Percentiles rank a stretch among this genome's conserved stretches.
Conservation (phyloP, 2,888 invertebrate genomes). For the Actias luna region DNA sequence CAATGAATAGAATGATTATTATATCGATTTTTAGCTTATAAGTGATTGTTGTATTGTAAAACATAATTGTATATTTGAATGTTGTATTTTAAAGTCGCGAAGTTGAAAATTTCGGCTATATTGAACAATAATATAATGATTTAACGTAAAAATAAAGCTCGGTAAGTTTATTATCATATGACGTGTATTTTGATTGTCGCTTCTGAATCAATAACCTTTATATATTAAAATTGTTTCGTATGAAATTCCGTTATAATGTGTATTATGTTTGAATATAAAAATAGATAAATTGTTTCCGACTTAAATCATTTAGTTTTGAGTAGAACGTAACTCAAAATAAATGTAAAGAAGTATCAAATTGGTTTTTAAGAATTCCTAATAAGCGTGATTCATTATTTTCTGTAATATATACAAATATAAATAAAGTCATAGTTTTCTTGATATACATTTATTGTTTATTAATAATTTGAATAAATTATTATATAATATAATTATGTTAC, state of each 20-base stretch:
- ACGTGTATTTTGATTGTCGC: constrained; percentile 47
- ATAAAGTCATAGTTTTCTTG: no score
- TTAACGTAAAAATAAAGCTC: constrained; percentile 23
- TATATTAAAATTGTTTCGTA: constrained; percentile 5
- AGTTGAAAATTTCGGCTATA: constrained; percentile 28
- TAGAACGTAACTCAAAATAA: background rate
- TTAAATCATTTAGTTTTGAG: background rate
- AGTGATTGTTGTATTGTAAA: constrained; percentile 34
- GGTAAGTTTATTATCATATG: constrained; percentile 65
- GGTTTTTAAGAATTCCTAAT: background rate
- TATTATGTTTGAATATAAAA: background rate
- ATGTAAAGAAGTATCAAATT: background rate
- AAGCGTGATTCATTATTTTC: background rate
- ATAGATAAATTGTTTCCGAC: background rate
- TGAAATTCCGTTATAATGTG: background rate
- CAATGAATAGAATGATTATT: constrained; percentile 42
- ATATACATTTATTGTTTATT: no score
- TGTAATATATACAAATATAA: no score
- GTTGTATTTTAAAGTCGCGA: constrained; percentile 17
- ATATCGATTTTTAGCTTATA: constrained; percentile 61
- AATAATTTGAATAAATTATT: no score
- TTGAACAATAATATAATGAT: constrained; percentile 22
- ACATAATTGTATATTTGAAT: constrained; percentile 22
- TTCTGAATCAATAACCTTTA: constrained; percentile 20
- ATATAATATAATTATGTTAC: no score